Percentiles rank a stretch among this genome's conserved stretches.
phyloP scores from a whole-genome alignment of 2,888 invertebrate genomes.

The Rhamphomyia laevipes region DNA sequence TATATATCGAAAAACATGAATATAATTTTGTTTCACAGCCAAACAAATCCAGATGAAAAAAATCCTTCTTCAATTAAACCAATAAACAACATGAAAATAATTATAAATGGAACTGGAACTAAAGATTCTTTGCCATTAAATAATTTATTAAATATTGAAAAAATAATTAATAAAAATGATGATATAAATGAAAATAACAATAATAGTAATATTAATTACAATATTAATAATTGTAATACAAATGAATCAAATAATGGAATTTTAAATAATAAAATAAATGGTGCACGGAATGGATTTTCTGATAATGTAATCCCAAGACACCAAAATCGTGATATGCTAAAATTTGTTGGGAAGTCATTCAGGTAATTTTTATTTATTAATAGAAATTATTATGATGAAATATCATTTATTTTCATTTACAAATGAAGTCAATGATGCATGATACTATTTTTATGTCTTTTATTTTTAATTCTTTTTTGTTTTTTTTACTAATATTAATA shows the following conservation, averaged over 20 bases:
- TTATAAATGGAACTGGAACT: too few relatives aligned
- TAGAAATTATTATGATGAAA: background rate
- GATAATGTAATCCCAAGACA: slow-evolving; percentile 9
- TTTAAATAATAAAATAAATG: slow-evolving; percentile 23
- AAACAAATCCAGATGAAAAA: background rate
- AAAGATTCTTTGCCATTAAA: background rate
- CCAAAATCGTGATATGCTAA: slow-evolving; percentile 29
- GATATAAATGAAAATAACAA: slow-evolving; percentile 6
- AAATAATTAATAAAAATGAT: slow-evolving; percentile 18
- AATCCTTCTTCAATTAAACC: too few relatives aligned
- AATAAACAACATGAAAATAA: too few relatives aligned
- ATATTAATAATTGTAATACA: slow-evolving; percentile 5
- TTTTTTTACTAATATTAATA: too few relatives aligned
- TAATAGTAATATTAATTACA: slow-evolving; percentile 10
- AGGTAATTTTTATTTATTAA: slow-evolving; percentile 29
- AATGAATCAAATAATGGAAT: slow-evolving; percentile 2
- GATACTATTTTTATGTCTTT: background rate
- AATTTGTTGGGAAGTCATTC: slow-evolving; percentile 39
- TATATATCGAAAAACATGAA: background rate
- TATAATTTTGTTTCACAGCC: background rate
- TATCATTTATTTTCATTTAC: background rate
- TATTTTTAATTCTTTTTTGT: too few relatives aligned
- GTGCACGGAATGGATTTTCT: slow-evolving; percentile 23
- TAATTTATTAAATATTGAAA: background rate
- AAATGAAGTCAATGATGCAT: background rate